Percentiles rank a stretch among this genome's conserved stretches.
Conservation (phyloP, 35 echinoderm and acorn worm genomes). For the Nesometra sesokonis region DNA sequence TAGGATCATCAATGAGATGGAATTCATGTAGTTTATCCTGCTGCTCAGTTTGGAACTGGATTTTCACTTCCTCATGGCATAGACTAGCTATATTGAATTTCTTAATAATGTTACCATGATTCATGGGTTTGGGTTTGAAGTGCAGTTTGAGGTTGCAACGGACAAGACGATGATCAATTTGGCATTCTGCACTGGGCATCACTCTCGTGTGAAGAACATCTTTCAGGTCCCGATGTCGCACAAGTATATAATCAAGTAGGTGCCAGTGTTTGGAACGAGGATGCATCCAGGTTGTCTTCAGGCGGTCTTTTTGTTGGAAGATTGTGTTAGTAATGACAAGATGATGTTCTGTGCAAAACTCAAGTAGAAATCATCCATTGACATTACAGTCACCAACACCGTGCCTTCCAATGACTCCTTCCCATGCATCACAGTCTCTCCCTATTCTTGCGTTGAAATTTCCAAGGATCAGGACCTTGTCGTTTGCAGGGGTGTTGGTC, state of each 20-base stretch:
- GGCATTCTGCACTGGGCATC: constrained; percentile 1
- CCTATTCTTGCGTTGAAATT: constrained; percentile 1
- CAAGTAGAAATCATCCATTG: constrained; percentile 3
- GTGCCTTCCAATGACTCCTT: not conserved
- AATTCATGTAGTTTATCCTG: not conserved
- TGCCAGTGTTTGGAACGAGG: not conserved
- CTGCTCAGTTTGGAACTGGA: not conserved
- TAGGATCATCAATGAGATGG: not conserved
- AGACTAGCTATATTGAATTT: not conserved
- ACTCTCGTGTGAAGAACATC: constrained; percentile 24
- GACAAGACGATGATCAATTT: not conserved
- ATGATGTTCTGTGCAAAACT: constrained; percentile 7
- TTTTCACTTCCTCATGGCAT: constrained; percentile 3
- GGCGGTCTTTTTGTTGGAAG: not conserved
- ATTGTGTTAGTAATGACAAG: not conserved
- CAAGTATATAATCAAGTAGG: not conserved
- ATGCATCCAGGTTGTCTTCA: constrained; percentile 35
- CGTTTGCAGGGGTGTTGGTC: not conserved
- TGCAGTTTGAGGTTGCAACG: constrained; percentile 1
- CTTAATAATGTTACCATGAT: not conserved
- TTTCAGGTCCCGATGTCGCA: constrained; percentile 1
- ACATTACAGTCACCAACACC: constrained; percentile 12
- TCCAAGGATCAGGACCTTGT: not conserved
- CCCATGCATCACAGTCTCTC: not conserved
- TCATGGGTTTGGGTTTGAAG: constrained; percentile 2